Conservation (phyloP, 2,113 vertebrate genomes). For the Melanerpes aurifrons region DNA sequence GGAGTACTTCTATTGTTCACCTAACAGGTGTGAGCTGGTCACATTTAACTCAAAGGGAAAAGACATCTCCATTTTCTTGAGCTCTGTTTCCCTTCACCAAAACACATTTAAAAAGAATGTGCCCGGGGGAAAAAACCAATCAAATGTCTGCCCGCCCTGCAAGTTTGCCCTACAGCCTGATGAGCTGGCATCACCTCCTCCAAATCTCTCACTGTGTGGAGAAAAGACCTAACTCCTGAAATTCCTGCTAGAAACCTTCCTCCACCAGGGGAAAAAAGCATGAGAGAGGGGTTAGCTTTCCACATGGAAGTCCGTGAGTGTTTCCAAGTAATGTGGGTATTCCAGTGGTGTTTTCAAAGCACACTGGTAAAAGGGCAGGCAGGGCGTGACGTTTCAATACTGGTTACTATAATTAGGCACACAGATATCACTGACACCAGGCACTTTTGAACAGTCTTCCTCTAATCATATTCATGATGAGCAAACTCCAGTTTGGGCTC, state of each 20-base stretch:
- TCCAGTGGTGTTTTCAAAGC: neutral
- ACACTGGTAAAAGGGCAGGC: neutral
- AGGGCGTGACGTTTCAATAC: neutral
- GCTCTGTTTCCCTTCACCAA: neutral
- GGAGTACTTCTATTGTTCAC: neutral
- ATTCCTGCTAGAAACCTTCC: neutral
- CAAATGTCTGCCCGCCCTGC: accelerated
- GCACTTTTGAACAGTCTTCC: neutral
- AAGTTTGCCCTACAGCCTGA: neutral
- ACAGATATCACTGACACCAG: neutral
- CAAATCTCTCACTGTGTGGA: neutral
- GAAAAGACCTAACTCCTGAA: neutral
- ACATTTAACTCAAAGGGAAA: neutral
- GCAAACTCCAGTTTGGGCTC: neutral
- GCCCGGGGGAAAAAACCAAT: neutral
- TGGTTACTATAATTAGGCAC: neutral
- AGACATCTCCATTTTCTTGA: neutral
- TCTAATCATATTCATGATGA: neutral
- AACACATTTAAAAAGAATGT: neutral
- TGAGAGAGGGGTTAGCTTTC: neutral
- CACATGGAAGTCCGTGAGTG: neutral
- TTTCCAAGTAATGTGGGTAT: neutral
- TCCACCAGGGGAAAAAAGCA: neutral
- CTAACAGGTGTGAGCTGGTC: neutral
- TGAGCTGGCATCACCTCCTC: neutral